These are phyloP conservation scores for Eremophila alpestris DNA, from an alignment of 2,797 vertebrate genomes.

Conservation along the genomic window DNA sequence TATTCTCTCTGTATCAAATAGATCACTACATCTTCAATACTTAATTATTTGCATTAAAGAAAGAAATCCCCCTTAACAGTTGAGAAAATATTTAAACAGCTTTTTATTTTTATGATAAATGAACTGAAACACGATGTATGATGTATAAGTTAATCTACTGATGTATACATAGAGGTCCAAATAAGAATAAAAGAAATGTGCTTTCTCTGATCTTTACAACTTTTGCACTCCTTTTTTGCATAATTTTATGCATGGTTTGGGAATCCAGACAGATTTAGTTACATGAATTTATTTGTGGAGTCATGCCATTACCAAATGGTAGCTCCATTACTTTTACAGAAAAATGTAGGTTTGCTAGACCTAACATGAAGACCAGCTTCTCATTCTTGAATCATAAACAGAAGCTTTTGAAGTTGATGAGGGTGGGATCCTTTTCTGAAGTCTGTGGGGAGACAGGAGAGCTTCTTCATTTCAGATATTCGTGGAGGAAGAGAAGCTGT, in stretches of 20 bases:
- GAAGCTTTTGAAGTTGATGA: background rate
- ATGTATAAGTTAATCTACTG: background rate
- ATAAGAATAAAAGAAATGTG: background rate
- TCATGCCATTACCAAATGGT: background rate
- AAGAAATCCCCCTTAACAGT: background rate
- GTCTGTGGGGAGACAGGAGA: background rate
- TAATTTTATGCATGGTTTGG: background rate
- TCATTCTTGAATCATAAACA: background rate
- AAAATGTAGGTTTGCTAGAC: background rate
- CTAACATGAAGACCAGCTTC: background rate
- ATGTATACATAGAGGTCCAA: background rate
- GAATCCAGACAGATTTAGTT: background rate
- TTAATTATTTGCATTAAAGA: constrained; percentile 41
- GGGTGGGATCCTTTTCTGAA: background rate
- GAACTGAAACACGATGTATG: background rate
- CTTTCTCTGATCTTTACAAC: constrained; percentile 3
- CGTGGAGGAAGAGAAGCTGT: background rate
- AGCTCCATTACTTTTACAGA: background rate
- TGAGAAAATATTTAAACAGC: constrained; percentile 22
- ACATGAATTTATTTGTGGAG: background rate
- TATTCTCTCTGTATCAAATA: constrained; percentile 39
- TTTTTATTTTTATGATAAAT: background rate
- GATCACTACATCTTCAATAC: constrained; percentile 12
- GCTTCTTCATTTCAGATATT: background rate
- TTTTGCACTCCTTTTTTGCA: background rate